Conservation (phyloP, 92 coral and sea anemone genomes). For the Siderastrea radians region DNA sequence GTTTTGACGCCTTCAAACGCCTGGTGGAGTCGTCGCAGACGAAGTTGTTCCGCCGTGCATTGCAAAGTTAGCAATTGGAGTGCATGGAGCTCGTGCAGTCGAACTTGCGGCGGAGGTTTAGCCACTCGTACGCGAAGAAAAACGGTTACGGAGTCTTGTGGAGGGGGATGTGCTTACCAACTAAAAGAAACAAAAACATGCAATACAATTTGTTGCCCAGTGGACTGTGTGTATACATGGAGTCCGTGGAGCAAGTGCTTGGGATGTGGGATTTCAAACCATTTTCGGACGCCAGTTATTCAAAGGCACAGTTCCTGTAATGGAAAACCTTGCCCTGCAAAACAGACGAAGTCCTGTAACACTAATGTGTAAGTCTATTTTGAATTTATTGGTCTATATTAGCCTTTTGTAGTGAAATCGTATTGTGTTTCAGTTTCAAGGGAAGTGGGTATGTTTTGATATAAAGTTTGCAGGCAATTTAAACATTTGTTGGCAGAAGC, state of each 20-base stretch:
- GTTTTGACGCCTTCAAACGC: conserved; percentile 27
- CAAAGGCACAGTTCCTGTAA: conserved; percentile 73
- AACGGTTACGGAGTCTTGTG: conserved; percentile 47
- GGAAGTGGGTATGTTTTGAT: too few relatives aligned
- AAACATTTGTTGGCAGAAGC: too few relatives aligned
- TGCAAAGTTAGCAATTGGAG: conserved; percentile 81
- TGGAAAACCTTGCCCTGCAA: conserved; percentile 84
- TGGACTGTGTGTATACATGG: conserved; percentile 82
- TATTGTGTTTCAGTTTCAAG: too few relatives aligned
- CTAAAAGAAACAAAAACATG: conserved; percentile 60
- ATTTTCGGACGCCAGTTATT: conserved; percentile 63
- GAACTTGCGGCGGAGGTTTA: conserved; percentile 74
- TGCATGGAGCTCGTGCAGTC: conserved; percentile 72
- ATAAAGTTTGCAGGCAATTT: too few relatives aligned
- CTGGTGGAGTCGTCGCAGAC: conserved; percentile 66
- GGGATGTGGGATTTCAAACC: conserved; percentile 84
- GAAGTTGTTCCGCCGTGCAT: conserved; percentile 61
- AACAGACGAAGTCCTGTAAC: conserved; percentile 68
- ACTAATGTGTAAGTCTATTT: conserved; percentile 79
- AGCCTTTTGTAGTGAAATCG: neutral
- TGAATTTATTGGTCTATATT: neutral
- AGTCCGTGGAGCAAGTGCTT: conserved; percentile 82
- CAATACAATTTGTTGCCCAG: conserved; percentile 79
- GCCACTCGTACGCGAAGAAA: conserved; percentile 57
- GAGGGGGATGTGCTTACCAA: conserved; percentile 61